Conservation (phyloP, 2,113 vertebrate genomes). For the Sus scrofa region DNA sequence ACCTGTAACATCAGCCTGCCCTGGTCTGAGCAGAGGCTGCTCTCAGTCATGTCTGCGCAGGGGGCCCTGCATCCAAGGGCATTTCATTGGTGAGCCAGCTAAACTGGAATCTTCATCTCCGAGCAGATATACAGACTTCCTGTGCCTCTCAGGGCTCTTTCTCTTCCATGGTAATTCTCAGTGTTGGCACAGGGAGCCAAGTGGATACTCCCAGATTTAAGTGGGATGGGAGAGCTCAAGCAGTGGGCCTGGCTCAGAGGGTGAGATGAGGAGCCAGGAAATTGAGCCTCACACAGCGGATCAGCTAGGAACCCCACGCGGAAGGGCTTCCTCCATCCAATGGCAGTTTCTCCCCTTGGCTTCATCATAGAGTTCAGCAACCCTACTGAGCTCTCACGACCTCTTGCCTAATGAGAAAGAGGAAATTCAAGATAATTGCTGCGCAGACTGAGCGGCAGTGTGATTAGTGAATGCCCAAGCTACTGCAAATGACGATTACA, state of each 20-base stretch:
- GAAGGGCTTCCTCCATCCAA: neutral
- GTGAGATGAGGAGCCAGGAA: neutral
- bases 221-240: neutral
- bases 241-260: neutral
- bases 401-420: conserved; percentile 65
- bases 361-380: neutral
- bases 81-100: neutral
- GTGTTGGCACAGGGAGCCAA: neutral
- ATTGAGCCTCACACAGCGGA: rapidly evolving
- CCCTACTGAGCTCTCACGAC: neutral
- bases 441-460: neutral
- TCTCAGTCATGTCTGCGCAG: neutral
- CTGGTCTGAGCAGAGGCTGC: neutral
- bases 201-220: neutral
- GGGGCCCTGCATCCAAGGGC: neutral
- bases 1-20: neutral
- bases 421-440: conserved; percentile 32
- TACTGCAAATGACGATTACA: neutral
- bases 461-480: conserved; percentile 52
- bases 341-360: neutral
- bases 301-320: rapidly evolving
- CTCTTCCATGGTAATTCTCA: neutral
- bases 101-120: neutral
- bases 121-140: neutral
- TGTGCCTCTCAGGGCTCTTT: neutral